phyloP scores from a whole-genome alignment of 2,888 invertebrate genomes.

The Rhimphoctona megacephalus region DNA sequence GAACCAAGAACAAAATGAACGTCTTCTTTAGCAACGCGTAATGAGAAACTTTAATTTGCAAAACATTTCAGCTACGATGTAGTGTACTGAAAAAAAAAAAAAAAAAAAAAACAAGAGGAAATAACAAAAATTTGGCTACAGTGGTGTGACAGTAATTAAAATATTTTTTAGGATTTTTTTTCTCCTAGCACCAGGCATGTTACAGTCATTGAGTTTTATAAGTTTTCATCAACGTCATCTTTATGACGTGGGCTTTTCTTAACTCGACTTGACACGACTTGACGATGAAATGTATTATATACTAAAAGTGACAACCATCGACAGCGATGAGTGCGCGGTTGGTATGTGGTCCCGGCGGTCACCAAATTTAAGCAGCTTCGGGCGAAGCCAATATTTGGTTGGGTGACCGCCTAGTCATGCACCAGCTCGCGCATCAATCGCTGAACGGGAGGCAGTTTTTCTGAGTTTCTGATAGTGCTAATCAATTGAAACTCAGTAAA shows the following conservation, averaged over 20 bases:
- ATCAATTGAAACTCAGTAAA: too few species aligned
- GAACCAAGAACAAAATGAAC: not conserved
- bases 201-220: not conserved
- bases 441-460: too few species aligned
- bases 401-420: too few species aligned
- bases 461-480: too few species aligned
- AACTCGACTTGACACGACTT: too few species aligned
- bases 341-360: too few species aligned
- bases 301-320: too few species aligned
- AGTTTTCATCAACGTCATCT: not conserved
- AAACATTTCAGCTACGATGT: not conserved
- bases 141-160: not conserved
- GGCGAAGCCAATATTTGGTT: too few species aligned
- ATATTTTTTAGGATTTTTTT: not conserved
- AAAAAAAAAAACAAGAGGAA: not conserved
- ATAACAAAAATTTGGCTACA: not conserved
- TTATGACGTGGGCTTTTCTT: not conserved
- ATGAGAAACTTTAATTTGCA: not conserved
- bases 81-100: not conserved
- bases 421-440: too few species aligned
- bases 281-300: not conserved
- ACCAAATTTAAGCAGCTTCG: too few species aligned
- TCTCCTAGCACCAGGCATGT: not conserved
- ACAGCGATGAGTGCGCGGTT: too few species aligned
- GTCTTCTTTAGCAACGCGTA: not conserved